phyloP scores from a whole-genome alignment of 2,888 invertebrate species.

The Leptopilina drosophilae region DNA sequence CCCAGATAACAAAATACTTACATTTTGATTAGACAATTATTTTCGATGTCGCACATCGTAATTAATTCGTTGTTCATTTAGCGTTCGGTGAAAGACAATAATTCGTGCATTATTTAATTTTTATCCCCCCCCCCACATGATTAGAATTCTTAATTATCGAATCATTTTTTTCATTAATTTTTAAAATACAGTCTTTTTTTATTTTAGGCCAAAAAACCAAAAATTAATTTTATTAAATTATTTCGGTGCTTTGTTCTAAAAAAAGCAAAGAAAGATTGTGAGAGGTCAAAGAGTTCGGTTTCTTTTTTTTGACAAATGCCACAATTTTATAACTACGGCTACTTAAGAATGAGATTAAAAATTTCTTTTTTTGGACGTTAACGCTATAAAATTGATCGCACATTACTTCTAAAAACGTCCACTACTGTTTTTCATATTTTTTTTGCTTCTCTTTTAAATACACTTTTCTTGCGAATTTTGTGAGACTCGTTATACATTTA shows the following conservation, averaged over 20 bases:
- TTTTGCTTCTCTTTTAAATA: background rate
- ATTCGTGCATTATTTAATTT: too few species aligned
- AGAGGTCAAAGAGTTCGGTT: conserved; percentile 3
- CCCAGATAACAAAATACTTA: too few species aligned
- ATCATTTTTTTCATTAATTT: too few species aligned
- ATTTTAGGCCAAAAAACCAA: too few species aligned
- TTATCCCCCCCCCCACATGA: too few species aligned
- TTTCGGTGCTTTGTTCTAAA: background rate
- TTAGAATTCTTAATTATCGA: too few species aligned
- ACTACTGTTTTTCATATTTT: conserved; percentile 11
- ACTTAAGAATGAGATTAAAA: conserved; percentile 23
- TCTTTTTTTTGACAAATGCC: background rate
- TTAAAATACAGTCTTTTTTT: too few species aligned
- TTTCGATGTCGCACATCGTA: background rate
- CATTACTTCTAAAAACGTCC: conserved; percentile 16
- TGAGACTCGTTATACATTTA: conserved; percentile 30
- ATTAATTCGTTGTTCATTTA: conserved; percentile 14
- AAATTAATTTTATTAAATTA: too few species aligned
- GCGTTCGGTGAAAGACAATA: too few species aligned
- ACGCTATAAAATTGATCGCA: conserved; percentile 33
- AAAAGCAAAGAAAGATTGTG: background rate
- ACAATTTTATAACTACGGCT: conserved; percentile 15
- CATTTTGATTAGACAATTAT: background rate
- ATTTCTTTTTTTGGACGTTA: background rate
- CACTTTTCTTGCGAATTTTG: background rate